phyloP scores from a whole-genome alignment of 1,140 invertebrate species.

The Geopemphigus sp. region DNA sequence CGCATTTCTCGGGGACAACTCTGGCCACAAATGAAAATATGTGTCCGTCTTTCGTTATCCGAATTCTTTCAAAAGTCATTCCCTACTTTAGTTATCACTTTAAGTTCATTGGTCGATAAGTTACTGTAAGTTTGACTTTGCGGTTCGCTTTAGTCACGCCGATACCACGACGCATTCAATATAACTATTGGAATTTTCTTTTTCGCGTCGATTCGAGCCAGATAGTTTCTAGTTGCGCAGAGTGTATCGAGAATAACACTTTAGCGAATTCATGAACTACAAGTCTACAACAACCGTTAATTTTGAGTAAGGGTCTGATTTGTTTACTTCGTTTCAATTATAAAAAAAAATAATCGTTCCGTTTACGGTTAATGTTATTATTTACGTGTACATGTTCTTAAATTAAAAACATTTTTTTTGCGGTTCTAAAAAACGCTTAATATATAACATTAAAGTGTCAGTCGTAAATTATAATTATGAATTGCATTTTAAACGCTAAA shows the following conservation, averaged over 20 bases:
- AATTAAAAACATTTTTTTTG: background rate
- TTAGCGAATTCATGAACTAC: background rate
- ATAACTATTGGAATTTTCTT: slow-evolving; percentile 11
- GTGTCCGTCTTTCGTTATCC: background rate
- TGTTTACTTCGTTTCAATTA: background rate
- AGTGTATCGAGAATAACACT: background rate
- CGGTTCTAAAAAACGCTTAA: background rate
- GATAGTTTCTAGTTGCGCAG: background rate
- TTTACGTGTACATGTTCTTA: background rate
- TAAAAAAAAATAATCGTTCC: background rate
- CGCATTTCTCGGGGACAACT: background rate
- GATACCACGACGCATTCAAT: background rate
- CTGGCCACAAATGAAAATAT: slow-evolving; percentile 20
- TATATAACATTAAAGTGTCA: no score
- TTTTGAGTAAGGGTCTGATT: background rate
- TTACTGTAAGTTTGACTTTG: background rate
- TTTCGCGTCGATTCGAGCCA: background rate
- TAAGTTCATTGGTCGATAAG: background rate
- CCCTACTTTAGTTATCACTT: slow-evolving; percentile 11
- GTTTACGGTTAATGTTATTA: background rate
- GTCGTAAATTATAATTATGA: no score
- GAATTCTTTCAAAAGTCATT: slow-evolving; percentile 25
- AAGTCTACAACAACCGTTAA: background rate
- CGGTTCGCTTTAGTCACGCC: background rate
- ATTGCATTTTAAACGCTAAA: no score